phyloP scores from a whole-genome alignment of 1,140 invertebrate species.

The Pogonognathellus flavescens region DNA sequence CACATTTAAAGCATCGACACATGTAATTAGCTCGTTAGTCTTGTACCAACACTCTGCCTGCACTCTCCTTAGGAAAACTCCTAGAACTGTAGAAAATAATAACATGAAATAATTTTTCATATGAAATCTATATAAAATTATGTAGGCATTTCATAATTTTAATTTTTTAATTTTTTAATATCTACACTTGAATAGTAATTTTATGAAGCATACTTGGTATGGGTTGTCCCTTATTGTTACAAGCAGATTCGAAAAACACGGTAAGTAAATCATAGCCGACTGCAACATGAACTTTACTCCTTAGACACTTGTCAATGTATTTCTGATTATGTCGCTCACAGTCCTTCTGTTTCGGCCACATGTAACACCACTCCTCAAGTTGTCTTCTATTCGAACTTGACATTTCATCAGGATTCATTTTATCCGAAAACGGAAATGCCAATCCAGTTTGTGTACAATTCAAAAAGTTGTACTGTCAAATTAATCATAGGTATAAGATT shows the following conservation, averaged over 20 bases:
- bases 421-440: conserved; percentile 25
- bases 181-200: background rate
- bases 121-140: background rate
- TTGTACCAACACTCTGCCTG: conserved; percentile 23
- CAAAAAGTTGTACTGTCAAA: conserved; percentile 13
- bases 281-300: conserved; percentile 22
- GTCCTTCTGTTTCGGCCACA: conserved; percentile 20
- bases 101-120: background rate
- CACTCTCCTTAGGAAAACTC: background rate
- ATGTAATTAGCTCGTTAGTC: background rate
- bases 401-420: conserved; percentile 26
- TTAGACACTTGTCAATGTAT: conserved; percentile 2
- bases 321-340: conserved; percentile 2
- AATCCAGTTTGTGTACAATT: conserved; percentile 4
- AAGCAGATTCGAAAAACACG: conserved; percentile 6
- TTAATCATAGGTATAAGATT: background rate
- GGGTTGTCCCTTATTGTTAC: conserved; percentile 1
- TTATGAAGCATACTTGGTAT: conserved; percentile 7
- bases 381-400: background rate
- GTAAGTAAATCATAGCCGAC: conserved; percentile 31
- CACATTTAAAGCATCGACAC: conserved; percentile 14
- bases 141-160: background rate
- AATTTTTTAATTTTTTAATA: conserved; percentile 3
- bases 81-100: background rate
- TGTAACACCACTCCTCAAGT: conserved; percentile 35